phyloP scores from a whole-genome alignment of 2,888 invertebrate genomes.

The Blomia tropicalis region DNA sequence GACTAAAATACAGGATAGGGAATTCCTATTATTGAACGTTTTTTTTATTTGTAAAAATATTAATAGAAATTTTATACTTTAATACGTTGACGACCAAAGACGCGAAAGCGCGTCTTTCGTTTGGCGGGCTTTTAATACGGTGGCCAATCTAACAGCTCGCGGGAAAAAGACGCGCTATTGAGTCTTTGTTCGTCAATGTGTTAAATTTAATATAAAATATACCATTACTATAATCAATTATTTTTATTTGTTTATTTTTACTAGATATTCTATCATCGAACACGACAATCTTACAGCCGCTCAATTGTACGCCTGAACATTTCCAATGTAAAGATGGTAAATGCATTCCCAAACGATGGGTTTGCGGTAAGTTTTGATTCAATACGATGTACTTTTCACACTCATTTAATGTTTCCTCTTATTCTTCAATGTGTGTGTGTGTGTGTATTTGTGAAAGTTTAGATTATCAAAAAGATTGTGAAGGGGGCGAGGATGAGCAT shows the following conservation, averaged over 20 bases:
- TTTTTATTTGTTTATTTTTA: no score
- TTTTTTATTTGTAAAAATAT: no score
- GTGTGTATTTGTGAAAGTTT: not conserved
- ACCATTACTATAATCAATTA: not conserved
- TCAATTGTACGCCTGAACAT: constrained; percentile 28
- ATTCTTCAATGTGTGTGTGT: not conserved
- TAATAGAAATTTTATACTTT: no score
- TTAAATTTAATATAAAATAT: not conserved
- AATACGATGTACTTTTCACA: not conserved
- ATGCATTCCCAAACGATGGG: constrained; percentile 66
- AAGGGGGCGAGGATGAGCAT: constrained; percentile 71
- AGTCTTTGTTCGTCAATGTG: not conserved
- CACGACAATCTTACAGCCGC: not conserved
- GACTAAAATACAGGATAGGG: no score
- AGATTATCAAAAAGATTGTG: constrained; percentile 79
- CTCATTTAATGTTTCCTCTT: no score
- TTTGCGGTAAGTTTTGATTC: constrained; percentile 47
- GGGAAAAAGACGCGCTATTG: not conserved
- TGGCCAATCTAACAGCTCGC: not conserved
- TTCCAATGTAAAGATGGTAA: constrained; percentile 30
- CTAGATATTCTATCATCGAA: not conserved
- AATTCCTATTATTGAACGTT: no score
- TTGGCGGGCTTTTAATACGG: no score
- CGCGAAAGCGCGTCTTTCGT: no score
- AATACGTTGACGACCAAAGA: no score